phyloP scores from a whole-genome alignment of 2,113 vertebrate genomes.

The Anser brachyrhynchus region DNA sequence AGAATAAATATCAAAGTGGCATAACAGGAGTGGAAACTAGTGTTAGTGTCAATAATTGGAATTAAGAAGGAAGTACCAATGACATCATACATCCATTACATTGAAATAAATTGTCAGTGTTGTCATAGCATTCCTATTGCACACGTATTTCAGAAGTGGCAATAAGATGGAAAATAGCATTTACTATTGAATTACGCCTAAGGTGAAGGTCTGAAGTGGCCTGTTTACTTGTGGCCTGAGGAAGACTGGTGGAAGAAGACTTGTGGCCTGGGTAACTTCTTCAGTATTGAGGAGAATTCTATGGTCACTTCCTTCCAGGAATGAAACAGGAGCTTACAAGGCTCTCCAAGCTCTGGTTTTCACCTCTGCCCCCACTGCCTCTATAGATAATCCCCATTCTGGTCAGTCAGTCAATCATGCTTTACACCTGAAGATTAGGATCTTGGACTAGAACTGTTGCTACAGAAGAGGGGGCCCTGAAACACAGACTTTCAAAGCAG shows the following conservation, averaged over 20 bases:
- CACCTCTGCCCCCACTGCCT: neutral
- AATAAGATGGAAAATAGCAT: neutral
- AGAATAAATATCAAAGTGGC: neutral
- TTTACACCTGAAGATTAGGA: neutral
- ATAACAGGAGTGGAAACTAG: neutral
- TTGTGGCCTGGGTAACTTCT: neutral
- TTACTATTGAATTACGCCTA: neutral
- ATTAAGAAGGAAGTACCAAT: neutral
- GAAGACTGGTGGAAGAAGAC: too few relatives aligned
- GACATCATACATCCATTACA: neutral
- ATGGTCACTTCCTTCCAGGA: neutral
- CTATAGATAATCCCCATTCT: neutral
- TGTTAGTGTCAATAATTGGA: neutral
- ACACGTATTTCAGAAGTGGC: fast-evolving
- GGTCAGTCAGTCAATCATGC: neutral
- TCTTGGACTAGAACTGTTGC: neutral
- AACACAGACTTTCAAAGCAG: neutral
- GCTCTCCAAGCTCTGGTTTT: neutral
- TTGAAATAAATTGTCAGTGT: neutral
- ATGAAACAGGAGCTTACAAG: neutral
- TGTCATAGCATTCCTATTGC: neutral
- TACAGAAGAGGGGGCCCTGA: neutral
- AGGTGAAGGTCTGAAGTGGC: neutral
- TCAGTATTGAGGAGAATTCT: neutral
- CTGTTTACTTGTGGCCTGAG: neutral